A percentile compares a stretch with the other conserved stretches of the same genome.
Conservation (phyloP, 1,140 invertebrate species). For the Carposina sasakii region DNA sequence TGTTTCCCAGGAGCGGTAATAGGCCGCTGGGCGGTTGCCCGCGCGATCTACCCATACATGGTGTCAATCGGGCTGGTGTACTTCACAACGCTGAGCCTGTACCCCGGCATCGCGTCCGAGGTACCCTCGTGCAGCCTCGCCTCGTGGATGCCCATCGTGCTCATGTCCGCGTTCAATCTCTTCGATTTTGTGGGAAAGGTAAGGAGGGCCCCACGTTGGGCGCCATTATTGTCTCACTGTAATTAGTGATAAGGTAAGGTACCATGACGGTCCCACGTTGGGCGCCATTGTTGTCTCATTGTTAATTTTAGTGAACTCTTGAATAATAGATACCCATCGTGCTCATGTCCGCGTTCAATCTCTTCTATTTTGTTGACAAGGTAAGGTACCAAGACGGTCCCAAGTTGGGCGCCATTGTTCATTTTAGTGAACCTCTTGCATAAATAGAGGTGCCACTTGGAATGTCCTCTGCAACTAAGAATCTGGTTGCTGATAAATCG, state of each 20-base stretch:
- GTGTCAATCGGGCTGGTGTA: conserved; percentile 88
- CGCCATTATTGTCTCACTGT: too few species aligned
- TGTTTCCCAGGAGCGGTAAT: conserved; percentile 76
- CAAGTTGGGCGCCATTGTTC: too few species aligned
- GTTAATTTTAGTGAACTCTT: conserved; percentile 85
- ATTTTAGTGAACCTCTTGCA: too few species aligned
- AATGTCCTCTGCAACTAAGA: too few species aligned
- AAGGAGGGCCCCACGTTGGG: conserved; percentile 14
- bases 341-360: conserved; percentile 91
- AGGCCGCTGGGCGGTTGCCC: conserved; percentile 83
- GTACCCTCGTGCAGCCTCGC: conserved; percentile 86
- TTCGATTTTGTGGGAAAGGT: conserved; percentile 91
- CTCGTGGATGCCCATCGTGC: conserved; percentile 92
- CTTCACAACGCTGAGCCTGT: conserved; percentile 89
- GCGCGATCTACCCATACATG: conserved; percentile 91
- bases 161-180: conserved; percentile 91
- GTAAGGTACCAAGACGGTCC: too few species aligned
- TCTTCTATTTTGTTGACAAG: conserved; percentile 89
- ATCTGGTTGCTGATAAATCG: too few species aligned
- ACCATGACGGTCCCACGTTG: not conserved
- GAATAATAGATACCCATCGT: conserved; percentile 93
- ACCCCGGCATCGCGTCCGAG: conserved; percentile 92
- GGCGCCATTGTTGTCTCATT: too few species aligned
- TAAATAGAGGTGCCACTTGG: too few species aligned
- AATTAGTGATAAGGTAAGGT: too few species aligned